A percentile compares a stretch with the other conserved stretches of the same genome.
These are phyloP conservation scores for Drosophila macrospina DNA, from an alignment of 2,888 invertebrate species.

Conservation along the genomic window DNA sequence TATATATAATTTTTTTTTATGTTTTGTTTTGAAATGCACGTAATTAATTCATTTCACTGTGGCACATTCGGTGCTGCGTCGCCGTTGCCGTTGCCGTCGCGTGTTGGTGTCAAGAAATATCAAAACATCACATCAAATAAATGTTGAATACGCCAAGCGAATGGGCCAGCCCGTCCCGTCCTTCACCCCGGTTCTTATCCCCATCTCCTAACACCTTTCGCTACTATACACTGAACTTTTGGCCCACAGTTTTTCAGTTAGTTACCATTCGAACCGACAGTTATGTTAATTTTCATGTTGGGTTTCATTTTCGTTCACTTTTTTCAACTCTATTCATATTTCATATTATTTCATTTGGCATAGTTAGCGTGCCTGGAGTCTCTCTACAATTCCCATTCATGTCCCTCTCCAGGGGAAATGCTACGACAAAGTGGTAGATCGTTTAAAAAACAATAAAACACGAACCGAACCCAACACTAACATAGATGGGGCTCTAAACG, in stretches of 20 bases:
- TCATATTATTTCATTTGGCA: constrained; percentile 58
- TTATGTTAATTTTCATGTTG: constrained; percentile 73
- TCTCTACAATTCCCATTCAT: too few species aligned
- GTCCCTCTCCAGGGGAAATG: constrained; percentile 41
- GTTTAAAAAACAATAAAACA: constrained; percentile 83
- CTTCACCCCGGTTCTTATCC: constrained; percentile 3
- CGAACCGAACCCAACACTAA: constrained; percentile 39
- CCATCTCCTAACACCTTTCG: constrained; percentile 64
- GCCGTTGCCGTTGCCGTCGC: constrained; percentile 59
- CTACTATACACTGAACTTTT: constrained; percentile 49
- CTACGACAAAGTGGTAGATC: constrained; percentile 77
- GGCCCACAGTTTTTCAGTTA: constrained; percentile 50
- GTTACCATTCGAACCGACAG: constrained; percentile 49
- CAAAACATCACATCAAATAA: constrained; percentile 86
- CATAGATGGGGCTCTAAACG: constrained; percentile 30
- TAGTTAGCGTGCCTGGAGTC: constrained; percentile 61
- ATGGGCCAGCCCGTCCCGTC: constrained; percentile 26
- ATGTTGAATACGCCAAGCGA: constrained; percentile 79
- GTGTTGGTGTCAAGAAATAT: constrained; percentile 85
- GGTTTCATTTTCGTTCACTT: constrained; percentile 63
- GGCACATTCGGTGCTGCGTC: constrained; percentile 42
- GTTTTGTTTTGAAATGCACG: constrained; percentile 79
- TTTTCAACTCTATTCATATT: constrained; percentile 64
- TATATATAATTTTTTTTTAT: constrained; percentile 34
- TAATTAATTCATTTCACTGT: constrained; percentile 83